Evolutionary conservation across 2,888 invertebrate species (phyloP), one percentile per base, ranked within the genome.

Genomic region (Melinaea marsaeus): DNA sequence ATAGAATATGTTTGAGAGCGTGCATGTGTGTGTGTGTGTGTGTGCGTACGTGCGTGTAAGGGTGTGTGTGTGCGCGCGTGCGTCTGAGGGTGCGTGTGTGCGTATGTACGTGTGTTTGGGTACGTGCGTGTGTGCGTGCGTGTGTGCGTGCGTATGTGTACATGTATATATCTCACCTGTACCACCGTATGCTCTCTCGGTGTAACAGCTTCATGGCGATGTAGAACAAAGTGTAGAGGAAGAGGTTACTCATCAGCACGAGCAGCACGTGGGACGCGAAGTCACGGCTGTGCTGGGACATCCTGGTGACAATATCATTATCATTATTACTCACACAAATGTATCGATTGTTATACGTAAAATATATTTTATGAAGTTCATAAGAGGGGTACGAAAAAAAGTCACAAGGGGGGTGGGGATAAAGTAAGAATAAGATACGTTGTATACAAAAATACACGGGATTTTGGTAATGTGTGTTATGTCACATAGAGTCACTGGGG

Each of bases 141-240:
- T 51, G 22, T 3, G 11, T 3, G 3, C 42, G 35, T 9, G 35
- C 22, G 7, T 22, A 13, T 46, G 2, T 6, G 55, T 32, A n/a
- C 13, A 2, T 37, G 13, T 6, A 22, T 1, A 13, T 11, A 4
- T 67, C 79, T 59, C 34, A 88, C 89, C 87, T 93, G 73, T 95
- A 93, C 71, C 92, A 83, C 11, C 92, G 88, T 13, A 97, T 94
- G 57, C 90, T 90, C 79, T 97, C 96, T 48, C 92, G 82, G 69
- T 94, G 92, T 3, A 94, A 84, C 33, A 95, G 75, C 92, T 97
- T 97, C 96, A 97, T 97, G 9, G 94, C 88, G 63, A 97, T 95
- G 81, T 97, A 98, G 86, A 97, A 97, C 47, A 94, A 83, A 3
- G 95, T 94, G 82, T 97, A 97, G 7, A 97, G 89, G 74, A 97